phyloP scores from a whole-genome alignment of 2,797 vertebrate species.

The Phataginus tricuspis region DNA sequence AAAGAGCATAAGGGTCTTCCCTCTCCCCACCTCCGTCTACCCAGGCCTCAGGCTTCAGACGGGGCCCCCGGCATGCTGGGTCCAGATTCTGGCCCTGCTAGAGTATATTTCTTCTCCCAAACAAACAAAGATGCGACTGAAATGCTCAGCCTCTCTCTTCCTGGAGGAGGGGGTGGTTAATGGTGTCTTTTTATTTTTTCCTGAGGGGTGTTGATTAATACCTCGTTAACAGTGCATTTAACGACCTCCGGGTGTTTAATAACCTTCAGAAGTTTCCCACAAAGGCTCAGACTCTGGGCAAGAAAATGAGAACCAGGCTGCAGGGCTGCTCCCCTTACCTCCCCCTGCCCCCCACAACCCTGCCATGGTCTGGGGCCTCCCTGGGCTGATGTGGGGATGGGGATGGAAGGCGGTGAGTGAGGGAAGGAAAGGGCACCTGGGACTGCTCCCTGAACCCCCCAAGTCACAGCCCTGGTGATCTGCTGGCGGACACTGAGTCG shows the following conservation, averaged over 20 bases:
- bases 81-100: slow-evolving; percentile 44
- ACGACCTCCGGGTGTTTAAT: slow-evolving; percentile 83
- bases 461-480: background rate
- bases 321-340: slow-evolving; percentile 58
- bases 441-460: background rate
- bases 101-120: slow-evolving; percentile 64
- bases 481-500: background rate
- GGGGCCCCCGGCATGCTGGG: slow-evolving; percentile 11
- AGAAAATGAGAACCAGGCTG: slow-evolving; percentile 82
- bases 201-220: slow-evolving; percentile 83
- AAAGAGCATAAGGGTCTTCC: slow-evolving; percentile 57
- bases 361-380: slow-evolving; percentile 55
- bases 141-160: slow-evolving; percentile 62
- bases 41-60: background rate
- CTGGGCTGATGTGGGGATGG: background rate
- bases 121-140: slow-evolving; percentile 73
- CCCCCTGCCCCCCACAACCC: background rate
- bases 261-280: slow-evolving; percentile 83
- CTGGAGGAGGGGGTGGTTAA: slow-evolving; percentile 33
- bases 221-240: slow-evolving; percentile 83
- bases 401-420: background rate
- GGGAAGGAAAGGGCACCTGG: background rate
- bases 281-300: slow-evolving; percentile 77
- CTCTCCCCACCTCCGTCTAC: background rate
- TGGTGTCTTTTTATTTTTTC: slow-evolving; percentile 80